These are phyloP conservation scores for Nothocercus nigrocapillus DNA, from an alignment of 2,113 vertebrate species.

Conservation along the genomic window DNA sequence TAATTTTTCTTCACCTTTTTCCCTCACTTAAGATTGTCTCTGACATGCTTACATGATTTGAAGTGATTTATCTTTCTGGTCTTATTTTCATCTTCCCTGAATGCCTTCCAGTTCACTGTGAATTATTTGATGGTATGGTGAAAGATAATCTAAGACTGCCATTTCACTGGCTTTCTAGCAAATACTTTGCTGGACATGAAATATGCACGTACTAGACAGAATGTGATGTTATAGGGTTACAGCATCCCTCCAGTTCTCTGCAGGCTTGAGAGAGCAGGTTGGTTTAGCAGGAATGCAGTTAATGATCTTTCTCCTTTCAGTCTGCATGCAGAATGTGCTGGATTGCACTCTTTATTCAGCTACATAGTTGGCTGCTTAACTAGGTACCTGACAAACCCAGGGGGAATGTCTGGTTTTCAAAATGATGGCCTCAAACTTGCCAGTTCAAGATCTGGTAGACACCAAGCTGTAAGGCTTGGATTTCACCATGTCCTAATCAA, in stretches of 20 bases:
- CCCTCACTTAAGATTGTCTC: not conserved
- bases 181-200: not conserved
- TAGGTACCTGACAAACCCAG: not conserved
- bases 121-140: slow-evolving; percentile 27
- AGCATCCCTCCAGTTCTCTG: not conserved
- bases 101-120: slow-evolving; percentile 11
- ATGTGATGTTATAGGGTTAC: not conserved
- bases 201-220: not conserved
- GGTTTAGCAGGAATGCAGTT: not conserved
- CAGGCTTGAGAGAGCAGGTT: accelerated
- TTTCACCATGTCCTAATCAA: accelerated
- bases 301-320: not conserved
- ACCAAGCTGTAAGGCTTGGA: accelerated
- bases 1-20: not conserved
- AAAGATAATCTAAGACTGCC: not conserved
- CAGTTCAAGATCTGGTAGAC: accelerated
- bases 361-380: not conserved
- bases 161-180: not conserved
- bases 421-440: not conserved
- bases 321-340: not conserved
- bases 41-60: slow-evolving; percentile 6
- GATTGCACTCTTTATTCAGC: not conserved
- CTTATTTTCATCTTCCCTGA: slow-evolving; percentile 42
- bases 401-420: not conserved
- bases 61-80: slow-evolving; percentile 31